Evolutionary conservation across 1,140 invertebrate species (phyloP).

Genomic region (Dendrolimus kikuchii): DNA sequence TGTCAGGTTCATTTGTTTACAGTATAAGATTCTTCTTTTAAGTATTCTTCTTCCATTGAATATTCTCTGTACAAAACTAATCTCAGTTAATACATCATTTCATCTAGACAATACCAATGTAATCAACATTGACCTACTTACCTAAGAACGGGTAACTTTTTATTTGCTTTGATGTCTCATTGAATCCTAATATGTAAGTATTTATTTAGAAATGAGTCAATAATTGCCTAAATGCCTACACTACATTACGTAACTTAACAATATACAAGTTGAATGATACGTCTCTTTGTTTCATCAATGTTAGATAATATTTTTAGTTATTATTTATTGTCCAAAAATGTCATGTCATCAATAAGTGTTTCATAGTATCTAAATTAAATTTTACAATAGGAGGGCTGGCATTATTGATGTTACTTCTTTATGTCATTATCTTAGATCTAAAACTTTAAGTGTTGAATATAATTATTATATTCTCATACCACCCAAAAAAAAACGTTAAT

Average conservation of each 20-base stretch:
- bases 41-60: not conserved
- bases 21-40: too few species aligned
- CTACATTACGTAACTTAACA: not conserved
- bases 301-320: slow-evolving; percentile 10
- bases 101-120: slow-evolving; percentile 16
- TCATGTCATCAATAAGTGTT: slow-evolving; percentile 3
- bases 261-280: slow-evolving; percentile 1
- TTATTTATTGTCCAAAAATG: slow-evolving; percentile 8
- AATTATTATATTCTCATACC: too few species aligned
- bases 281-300: slow-evolving; percentile 14
- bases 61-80: slow-evolving; percentile 3
- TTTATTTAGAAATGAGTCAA: slow-evolving; percentile 7
- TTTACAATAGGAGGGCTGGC: not conserved
- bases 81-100: slow-evolving; percentile 4
- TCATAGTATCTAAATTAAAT: slow-evolving; percentile 5
- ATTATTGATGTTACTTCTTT: too few species aligned
- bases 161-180: slow-evolving; percentile 7
- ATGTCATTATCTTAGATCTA: too few species aligned
- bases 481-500: too few species aligned
- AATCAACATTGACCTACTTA: slow-evolving; percentile 27
- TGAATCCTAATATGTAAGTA: slow-evolving; percentile 3
- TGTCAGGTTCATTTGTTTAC: too few species aligned
- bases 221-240: not conserved
- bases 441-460: too few species aligned
- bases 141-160: slow-evolving; percentile 3